Base-by-base conservation (phyloP, 2,888 invertebrate genomes). In the Podotricha telesiphe region DNA sequence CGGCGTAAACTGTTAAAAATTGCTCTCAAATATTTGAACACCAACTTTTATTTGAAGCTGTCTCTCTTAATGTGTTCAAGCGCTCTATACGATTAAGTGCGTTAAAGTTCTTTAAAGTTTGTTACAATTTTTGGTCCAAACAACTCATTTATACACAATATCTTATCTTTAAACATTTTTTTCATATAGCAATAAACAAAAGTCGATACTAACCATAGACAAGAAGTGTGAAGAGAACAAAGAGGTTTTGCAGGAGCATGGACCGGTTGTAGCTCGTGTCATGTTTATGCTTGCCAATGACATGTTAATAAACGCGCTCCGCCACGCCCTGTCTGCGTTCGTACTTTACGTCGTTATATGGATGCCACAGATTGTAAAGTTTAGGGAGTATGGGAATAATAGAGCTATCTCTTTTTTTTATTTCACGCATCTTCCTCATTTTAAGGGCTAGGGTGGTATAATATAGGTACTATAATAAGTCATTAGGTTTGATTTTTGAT, bases 161-260 rank as follows among this genome's bases (percentile, higher is more conserved):
- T 48, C 22, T 50, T 17, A 22, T n/a, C 28, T 6, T 4, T 28
- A 28, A 42, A 11, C 17, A 17, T 19, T 48, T 64, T 65, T 65
- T 50, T 50, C 19, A 65, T 48, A 53, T 22, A 22, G 56, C 37
- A 50, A 69, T 68, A 68, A 68, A 66, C 55, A 65, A 65, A 65
- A 42, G 34, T 17, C 17, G 11, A 55, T 34, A 34, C 79, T 81
- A 80, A 79, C 81, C 78, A 82, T 77, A 79, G 79, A 80, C 83
- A 81, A 80, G 77, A 79, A 80, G 84, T 80, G 83, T 82, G 82
- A 85, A 85, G 77, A 74, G 70, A 85, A 87, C 86, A 87, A 87
- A 85, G 81, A 68, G 73, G 76, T 79, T 80, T 82, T 81, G 82
- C 78, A 77, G 79, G 76, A 80, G 78, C 82, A 69, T 82, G 82